Conservation (phyloP, 2,888 invertebrate species). For the Ormia ochracea region DNA sequence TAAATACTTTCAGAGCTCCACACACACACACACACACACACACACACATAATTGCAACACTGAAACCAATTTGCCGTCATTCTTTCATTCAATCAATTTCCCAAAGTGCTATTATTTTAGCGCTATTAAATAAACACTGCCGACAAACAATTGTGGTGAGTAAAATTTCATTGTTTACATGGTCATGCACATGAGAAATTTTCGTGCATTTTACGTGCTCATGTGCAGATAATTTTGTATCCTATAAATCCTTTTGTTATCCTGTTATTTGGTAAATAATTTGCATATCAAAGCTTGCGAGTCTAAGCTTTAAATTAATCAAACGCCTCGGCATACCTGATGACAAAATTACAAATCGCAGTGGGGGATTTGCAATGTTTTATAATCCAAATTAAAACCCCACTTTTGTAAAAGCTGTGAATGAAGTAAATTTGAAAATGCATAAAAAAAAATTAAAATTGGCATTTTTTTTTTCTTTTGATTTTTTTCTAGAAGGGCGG, state of each 20-base stretch:
- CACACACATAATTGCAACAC: neutral
- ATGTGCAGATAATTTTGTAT: neutral
- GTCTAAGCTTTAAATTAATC: constrained; percentile 19
- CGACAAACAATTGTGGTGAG: constrained; percentile 4
- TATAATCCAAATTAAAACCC: neutral
- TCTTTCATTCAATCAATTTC: neutral
- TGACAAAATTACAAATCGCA: neutral
- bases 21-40: neutral
- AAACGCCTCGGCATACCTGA: neutral
- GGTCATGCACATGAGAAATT: neutral
- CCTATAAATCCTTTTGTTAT: constrained; percentile 20
- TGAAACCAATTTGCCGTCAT: neutral
- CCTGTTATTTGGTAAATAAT: constrained; percentile 15
- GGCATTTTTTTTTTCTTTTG: no score
- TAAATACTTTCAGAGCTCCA: no score
- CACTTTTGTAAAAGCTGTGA: neutral
- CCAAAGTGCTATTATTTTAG: neutral
- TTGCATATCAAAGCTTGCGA: constrained; percentile 29
- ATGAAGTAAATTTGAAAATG: no score
- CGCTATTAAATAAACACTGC: constrained; percentile 28
- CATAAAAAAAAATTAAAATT: no score
- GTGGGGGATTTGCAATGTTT: neutral
- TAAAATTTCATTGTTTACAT: neutral
- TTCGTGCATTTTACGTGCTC: neutral
- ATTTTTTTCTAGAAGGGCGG: no score